Evolutionary conservation across 2,888 invertebrate genomes (phyloP).

Genomic region (Plagodis dolabraria): DNA sequence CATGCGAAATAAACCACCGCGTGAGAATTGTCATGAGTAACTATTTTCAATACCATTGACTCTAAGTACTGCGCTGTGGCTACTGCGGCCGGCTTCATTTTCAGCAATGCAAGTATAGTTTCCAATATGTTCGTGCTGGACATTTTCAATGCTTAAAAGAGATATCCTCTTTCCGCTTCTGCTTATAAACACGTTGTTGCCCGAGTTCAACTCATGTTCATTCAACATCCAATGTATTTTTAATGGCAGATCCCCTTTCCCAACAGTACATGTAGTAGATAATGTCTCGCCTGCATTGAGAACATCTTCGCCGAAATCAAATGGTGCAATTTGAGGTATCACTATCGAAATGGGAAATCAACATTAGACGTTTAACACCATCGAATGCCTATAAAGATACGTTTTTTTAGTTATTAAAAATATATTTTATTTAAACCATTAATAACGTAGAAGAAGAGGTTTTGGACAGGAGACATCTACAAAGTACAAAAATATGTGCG

Average conservation of each 20-base stretch:
- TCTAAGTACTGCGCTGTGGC: conserved; percentile 86
- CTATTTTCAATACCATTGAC: conserved; percentile 86
- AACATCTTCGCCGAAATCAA: conserved; percentile 89
- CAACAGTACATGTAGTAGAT: conserved; percentile 88
- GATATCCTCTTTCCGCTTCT: conserved; percentile 64
- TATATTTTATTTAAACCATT: too few species aligned
- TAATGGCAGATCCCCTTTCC: conserved; percentile 89
- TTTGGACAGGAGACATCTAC: conserved; percentile 6
- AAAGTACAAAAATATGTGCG: not conserved
- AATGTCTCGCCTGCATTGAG: conserved; percentile 90
- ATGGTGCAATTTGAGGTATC: conserved; percentile 89
- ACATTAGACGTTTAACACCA: not conserved
- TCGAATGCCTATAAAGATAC: not conserved
- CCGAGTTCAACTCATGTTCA: conserved; percentile 73
- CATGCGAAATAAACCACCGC: conserved; percentile 23
- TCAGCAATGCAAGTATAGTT: conserved; percentile 86
- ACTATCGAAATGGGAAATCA: conserved; percentile 67
- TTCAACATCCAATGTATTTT: conserved; percentile 89
- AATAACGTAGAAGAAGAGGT: too few species aligned
- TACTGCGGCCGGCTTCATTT: conserved; percentile 86
- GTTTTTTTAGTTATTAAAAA: too few species aligned
- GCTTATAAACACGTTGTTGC: conserved; percentile 37
- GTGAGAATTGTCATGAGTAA: conserved; percentile 4
- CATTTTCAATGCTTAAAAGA: conserved; percentile 84
- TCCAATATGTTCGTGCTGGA: conserved; percentile 85